phyloP scores from a whole-genome alignment of 1,140 invertebrate species.

The Zelostemma sp. region DNA sequence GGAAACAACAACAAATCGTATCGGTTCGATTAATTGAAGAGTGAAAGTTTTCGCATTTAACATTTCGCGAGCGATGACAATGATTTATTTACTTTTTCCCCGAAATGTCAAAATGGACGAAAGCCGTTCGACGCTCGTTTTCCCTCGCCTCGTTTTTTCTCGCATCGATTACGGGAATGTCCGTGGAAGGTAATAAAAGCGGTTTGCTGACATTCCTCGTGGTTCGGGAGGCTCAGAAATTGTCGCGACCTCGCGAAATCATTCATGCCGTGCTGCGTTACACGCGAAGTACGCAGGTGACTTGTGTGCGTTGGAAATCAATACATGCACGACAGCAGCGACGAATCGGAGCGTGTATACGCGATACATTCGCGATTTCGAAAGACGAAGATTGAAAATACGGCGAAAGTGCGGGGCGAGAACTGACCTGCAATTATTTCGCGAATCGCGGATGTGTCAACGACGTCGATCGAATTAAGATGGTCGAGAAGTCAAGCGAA shows the following conservation, averaged over 20 bases:
- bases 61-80: too few species aligned
- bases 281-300: constrained; percentile 12
- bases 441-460: constrained; percentile 6
- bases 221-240: neutral
- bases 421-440: constrained; percentile 40
- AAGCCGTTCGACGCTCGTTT: too few species aligned
- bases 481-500: neutral
- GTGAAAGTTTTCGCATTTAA: too few species aligned
- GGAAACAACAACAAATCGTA: too few species aligned
- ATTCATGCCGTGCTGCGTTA: constrained; percentile 11
- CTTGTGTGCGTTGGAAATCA: constrained; percentile 55
- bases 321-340: constrained; percentile 55
- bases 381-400: too few species aligned
- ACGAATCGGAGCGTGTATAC: neutral
- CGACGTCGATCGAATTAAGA: constrained; percentile 7
- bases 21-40: too few species aligned
- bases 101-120: too few species aligned
- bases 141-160: too few species aligned
- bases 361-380: constrained; percentile 8
- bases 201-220: constrained; percentile 3
- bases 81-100: too few species aligned
- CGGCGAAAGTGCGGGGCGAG: neutral
- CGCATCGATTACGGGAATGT: too few species aligned
- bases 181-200: too few species aligned
- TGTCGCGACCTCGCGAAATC: neutral